These are phyloP conservation scores for Parapsyche elsis DNA, from an alignment of 1,140 invertebrate species.

Conservation along the genomic window DNA sequence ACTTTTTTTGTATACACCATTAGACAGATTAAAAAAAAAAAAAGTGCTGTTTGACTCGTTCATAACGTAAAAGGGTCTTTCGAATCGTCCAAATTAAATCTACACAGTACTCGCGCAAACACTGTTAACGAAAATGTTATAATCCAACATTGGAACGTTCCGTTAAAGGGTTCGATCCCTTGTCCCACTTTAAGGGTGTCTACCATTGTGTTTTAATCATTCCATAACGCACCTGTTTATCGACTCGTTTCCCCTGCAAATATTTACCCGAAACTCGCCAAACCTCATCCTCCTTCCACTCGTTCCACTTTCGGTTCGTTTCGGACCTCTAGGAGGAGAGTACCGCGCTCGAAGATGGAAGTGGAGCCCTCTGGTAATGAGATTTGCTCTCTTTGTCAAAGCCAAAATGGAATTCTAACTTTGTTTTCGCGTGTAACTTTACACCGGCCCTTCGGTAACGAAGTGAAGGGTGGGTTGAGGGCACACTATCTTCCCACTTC, in stretches of 20 bases:
- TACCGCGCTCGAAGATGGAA: neutral
- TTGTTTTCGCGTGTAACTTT: constrained; percentile 37
- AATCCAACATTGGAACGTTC: neutral
- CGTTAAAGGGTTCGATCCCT: neutral
- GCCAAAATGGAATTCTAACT: constrained; percentile 42
- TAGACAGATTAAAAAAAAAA: too few relatives aligned
- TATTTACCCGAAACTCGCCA: neutral
- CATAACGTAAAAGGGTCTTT: neutral
- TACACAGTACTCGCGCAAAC: neutral
- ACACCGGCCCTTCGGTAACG: constrained; percentile 11
- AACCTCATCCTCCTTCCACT: too few relatives aligned
- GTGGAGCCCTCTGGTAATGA: constrained; percentile 9
- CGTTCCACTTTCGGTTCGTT: neutral
- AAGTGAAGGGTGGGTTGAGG: neutral
- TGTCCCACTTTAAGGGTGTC: neutral
- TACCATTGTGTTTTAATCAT: constrained; percentile 1
- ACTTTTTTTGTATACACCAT: too few relatives aligned
- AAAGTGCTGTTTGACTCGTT: too few relatives aligned
- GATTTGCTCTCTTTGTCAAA: constrained; percentile 41
- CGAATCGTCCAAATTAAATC: neutral
- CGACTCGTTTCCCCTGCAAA: neutral
- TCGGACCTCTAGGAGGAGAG: neutral
- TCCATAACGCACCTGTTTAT: constrained; percentile 4
- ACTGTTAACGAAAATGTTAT: neutral
- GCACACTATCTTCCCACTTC: constrained; percentile 18